A percentile compares a stretch with the other conserved stretches of the same genome.
Evolutionary conservation across 2,797 vertebrate genomes (phyloP).

Genomic region (Phoebastria nigripes): DNA sequence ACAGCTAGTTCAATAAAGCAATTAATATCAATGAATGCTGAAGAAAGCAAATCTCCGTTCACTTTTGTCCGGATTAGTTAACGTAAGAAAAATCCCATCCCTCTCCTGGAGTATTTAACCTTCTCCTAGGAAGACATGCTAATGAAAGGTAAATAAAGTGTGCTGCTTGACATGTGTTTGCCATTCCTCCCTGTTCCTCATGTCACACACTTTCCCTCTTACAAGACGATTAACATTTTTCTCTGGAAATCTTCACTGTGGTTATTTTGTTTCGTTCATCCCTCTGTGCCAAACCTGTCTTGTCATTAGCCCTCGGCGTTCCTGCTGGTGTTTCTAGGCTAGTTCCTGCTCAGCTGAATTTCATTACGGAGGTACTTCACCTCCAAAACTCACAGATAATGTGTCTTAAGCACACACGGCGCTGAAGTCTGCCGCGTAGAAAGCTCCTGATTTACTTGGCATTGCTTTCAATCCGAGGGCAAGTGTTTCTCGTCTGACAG

Average conservation of each 20-base stretch:
- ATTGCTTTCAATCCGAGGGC: neutral
- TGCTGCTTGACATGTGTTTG: conserved; percentile 81
- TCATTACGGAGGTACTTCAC: conserved; percentile 72
- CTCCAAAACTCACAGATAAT: conserved; percentile 68
- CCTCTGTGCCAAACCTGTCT: conserved; percentile 74
- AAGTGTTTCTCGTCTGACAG: neutral
- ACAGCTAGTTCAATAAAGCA: conserved; percentile 77
- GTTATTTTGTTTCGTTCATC: conserved; percentile 62
- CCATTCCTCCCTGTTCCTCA: conserved; percentile 72
- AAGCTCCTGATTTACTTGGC: conserved; percentile 13
- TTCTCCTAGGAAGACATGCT: conserved; percentile 74
- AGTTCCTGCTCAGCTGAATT: conserved; percentile 80
- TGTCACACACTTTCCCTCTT: conserved; percentile 74
- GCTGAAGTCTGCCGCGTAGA: neutral
- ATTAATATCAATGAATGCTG: conserved; percentile 80
- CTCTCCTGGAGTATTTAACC: conserved; percentile 62
- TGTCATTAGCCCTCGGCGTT: conserved; percentile 71
- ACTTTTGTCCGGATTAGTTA: conserved; percentile 75
- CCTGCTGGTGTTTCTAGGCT: conserved; percentile 62
- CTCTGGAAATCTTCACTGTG: conserved; percentile 61
- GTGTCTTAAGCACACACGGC: neutral
- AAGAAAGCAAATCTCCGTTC: conserved; percentile 76
- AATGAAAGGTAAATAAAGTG: conserved; percentile 79
- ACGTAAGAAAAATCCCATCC: conserved; percentile 65
- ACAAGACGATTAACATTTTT: conserved; percentile 71